phyloP scores from a whole-genome alignment of 2,113 vertebrate species.

The Limnothrissa miodon region DNA sequence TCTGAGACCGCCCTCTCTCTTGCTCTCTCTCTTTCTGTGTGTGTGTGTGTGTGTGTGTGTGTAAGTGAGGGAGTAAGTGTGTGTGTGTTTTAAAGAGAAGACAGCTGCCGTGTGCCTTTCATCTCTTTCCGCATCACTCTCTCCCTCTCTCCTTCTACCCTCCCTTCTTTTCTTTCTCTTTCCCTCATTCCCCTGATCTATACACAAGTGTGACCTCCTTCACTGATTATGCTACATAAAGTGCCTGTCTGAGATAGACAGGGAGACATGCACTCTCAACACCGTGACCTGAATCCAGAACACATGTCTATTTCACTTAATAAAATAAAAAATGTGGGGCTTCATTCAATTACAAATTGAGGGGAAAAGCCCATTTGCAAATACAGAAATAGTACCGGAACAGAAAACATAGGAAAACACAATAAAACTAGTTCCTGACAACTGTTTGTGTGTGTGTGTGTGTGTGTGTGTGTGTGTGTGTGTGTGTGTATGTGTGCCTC shows the following conservation, averaged over 20 bases:
- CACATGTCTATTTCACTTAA: not conserved
- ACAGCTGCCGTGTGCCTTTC: conserved; percentile 41
- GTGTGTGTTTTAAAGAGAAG: conserved; percentile 4
- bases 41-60: not conserved
- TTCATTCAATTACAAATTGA: conserved; percentile 16
- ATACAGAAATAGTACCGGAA: not conserved
- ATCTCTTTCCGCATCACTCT: conserved; percentile 25
- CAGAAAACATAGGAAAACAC: not conserved
- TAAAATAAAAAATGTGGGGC: not conserved
- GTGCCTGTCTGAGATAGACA: not conserved
- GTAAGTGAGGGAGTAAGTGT: conserved; percentile 23
- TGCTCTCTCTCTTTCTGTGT: not conserved
- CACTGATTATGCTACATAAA: not conserved
- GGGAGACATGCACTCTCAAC: not conserved
- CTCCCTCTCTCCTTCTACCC: conserved; percentile 22
- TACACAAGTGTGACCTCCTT: not conserved
- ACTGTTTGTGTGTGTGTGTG: no score
- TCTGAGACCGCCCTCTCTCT: not conserved
- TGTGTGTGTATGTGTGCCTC: no score
- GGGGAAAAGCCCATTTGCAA: not conserved
- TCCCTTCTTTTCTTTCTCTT: conserved; percentile 29
- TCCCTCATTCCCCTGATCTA: conserved; percentile 15
- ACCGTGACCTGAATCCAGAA: not conserved
- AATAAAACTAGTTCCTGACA: not conserved
- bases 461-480: no score